Evolutionary conservation across 53 echinoderm and acorn worm genomes (phyloP).

Genomic region (Henricia sp.): DNA sequence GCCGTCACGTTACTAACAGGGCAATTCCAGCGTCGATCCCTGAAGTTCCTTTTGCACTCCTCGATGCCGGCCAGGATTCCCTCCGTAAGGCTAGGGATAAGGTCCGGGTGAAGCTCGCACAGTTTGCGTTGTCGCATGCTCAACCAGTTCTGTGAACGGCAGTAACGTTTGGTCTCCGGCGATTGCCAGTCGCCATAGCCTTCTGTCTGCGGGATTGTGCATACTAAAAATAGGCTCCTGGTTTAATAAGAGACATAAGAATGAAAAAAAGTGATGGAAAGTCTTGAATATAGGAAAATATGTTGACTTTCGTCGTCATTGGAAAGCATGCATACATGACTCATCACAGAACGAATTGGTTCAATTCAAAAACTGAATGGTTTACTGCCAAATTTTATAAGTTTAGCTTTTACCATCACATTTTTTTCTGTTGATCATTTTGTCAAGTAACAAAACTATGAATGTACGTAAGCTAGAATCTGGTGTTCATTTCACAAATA

Average conservation of each 20-base stretch:
- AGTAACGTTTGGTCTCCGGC: slow-evolving; percentile 65
- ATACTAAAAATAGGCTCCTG: slow-evolving; percentile 35
- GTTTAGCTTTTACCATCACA: too few relatives aligned
- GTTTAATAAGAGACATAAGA: not conserved
- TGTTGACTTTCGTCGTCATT: too few relatives aligned
- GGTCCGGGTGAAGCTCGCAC: slow-evolving; percentile 85
- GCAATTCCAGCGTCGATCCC: slow-evolving; percentile 89
- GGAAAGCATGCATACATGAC: too few relatives aligned
- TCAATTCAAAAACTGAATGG: too few relatives aligned
- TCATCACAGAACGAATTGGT: too few relatives aligned
- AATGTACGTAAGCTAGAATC: too few relatives aligned
- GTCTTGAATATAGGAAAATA: too few relatives aligned
- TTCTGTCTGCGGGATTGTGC: not conserved
- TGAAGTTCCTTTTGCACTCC: slow-evolving; percentile 92
- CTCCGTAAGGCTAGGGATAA: slow-evolving; percentile 82
- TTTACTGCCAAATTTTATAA: too few relatives aligned
- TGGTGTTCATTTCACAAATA: too few relatives aligned
- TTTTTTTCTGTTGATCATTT: too few relatives aligned
- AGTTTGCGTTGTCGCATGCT: slow-evolving; percentile 79
- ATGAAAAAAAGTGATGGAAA: too few relatives aligned
- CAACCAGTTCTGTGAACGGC: slow-evolving; percentile 88
- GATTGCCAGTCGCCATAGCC: slow-evolving; percentile 59
- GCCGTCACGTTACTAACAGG: slow-evolving; percentile 90
- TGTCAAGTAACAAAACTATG: too few relatives aligned
- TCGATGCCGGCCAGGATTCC: slow-evolving; percentile 82